Base-by-base conservation (phyloP, 2,797 vertebrate genomes). In the Saxicola maurus region DNA sequence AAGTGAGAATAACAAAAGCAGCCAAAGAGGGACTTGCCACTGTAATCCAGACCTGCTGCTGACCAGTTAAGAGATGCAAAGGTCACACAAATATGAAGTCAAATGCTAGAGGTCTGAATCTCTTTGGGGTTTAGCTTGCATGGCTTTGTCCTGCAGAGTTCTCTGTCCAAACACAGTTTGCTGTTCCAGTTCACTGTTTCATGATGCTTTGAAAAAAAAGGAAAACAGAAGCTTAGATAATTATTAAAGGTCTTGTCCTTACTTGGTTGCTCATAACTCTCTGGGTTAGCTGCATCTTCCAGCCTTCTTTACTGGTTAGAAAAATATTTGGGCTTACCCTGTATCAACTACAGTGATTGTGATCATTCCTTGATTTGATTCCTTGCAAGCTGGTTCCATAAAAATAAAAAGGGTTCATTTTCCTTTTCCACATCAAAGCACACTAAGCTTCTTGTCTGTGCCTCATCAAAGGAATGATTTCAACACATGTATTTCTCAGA, bases 401-500 rank as follows among this genome's bases (percentile, higher is more conserved):
- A 86, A 91, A 86, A 85, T 31, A 87, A 87, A 89, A 68, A 81
- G 52, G 62, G 35, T 19, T 85, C 69, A 20, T 91, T 89, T 91
- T 93, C 74, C 69, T 84, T 91, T 89, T 87, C 76, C 82, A 91
- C 82, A 92, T 94, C 89, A 95, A 91, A 95, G 89, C 71, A 79
- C 46, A 55, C 91, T 91, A 86, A 93, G 69, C 87, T 92, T 91
- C 87, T 92, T 92, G 89, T 89, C 87, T 91, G 49, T 4, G 25
- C 45, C 46, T 86, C 91, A 94, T 92, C 93, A 95, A 92, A 94
- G 77, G 72, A 73, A 74, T 77, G 45, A 87, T 87, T 87, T 90
- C 71, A 79, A 60, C 49, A 81, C 73, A 69, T 91, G 66, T 87
- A 86, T 92, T 92, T 77, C 74, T 86, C 40, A 65, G 60, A 91